Conservation (phyloP, 2,888 invertebrate genomes). For the Melolontha melolontha region DNA sequence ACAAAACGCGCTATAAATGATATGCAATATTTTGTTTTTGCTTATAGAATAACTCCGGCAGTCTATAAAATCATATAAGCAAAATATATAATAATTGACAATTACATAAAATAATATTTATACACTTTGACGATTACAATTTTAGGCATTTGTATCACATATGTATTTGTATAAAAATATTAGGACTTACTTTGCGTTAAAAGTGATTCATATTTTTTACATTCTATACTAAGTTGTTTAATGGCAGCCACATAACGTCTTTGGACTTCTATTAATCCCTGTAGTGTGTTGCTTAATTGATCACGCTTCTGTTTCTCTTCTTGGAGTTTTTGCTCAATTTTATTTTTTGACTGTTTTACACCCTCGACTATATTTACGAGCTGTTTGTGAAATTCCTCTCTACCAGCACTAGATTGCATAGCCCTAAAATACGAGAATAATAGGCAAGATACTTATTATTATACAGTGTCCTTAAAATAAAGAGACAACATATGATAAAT, state of each 20-base stretch:
- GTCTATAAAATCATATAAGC: too few relatives aligned
- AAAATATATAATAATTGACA: too few relatives aligned
- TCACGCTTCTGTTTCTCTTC: constrained; percentile 77
- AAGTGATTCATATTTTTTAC: constrained; percentile 74
- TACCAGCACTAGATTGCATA: constrained; percentile 81
- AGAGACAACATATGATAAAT: too few relatives aligned
- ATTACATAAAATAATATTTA: too few relatives aligned
- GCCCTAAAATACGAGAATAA: constrained; percentile 73
- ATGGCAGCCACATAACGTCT: constrained; percentile 82
- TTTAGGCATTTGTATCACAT: constrained; percentile 39
- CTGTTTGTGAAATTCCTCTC: constrained; percentile 91
- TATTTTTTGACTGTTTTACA: constrained; percentile 86
- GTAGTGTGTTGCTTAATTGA: constrained; percentile 72
- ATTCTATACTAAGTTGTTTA: constrained; percentile 81
- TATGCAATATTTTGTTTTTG: too few relatives aligned
- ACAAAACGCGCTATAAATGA: too few relatives aligned
- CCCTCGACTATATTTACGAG: constrained; percentile 91
- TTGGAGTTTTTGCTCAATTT: constrained; percentile 72
- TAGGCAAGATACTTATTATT: not conserved
- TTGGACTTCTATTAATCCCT: constrained; percentile 76
- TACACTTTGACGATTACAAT: not conserved
- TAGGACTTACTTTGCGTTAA: constrained; percentile 27
- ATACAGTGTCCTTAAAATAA: too few relatives aligned
- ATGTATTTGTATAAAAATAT: constrained; percentile 10
- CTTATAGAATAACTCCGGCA: too few relatives aligned